Evolutionary conservation across 2,113 vertebrate species (phyloP).

Genomic region (Malurus melanocephalus): DNA sequence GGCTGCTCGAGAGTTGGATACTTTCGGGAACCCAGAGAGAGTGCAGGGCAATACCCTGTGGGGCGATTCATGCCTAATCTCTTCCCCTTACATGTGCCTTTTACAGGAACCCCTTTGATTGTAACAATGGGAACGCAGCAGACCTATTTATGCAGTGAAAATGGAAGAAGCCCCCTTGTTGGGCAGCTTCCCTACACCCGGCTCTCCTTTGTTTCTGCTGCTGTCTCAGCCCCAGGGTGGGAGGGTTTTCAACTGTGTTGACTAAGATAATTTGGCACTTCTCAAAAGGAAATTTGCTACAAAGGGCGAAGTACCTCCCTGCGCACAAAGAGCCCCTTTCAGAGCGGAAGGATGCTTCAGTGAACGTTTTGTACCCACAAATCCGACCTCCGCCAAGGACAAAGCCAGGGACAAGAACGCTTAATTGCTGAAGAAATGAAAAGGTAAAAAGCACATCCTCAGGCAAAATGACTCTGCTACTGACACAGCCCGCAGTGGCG

Average conservation of each 20-base stretch:
- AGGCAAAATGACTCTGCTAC: slow-evolving; percentile 59
- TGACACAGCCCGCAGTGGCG: slow-evolving; percentile 29
- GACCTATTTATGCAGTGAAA: slow-evolving; percentile 46
- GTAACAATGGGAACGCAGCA: background rate
- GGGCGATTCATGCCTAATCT: slow-evolving; percentile 16
- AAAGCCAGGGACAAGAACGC: slow-evolving; percentile 65
- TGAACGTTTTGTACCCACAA: slow-evolving; percentile 58
- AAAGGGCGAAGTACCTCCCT: slow-evolving; percentile 52
- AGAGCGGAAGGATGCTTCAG: slow-evolving; percentile 60
- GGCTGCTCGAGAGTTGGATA: background rate
- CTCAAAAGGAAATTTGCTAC: slow-evolving; percentile 61
- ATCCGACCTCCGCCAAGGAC: slow-evolving; percentile 54
- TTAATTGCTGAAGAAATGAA: slow-evolving; percentile 69
- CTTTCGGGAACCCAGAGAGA: background rate
- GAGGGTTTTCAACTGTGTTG: slow-evolving; percentile 53
- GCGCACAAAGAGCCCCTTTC: slow-evolving; percentile 57
- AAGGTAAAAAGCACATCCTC: slow-evolving; percentile 69
- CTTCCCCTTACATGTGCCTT: slow-evolving; percentile 41
- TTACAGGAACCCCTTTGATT: slow-evolving; percentile 44
- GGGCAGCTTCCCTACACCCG: slow-evolving; percentile 26
- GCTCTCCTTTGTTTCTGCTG: slow-evolving; percentile 41
- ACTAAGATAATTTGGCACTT: slow-evolving; percentile 66
- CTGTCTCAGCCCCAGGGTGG: slow-evolving; percentile 35
- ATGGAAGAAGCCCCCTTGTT: slow-evolving; percentile 38
- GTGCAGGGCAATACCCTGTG: background rate